Percentiles rank a stretch among this genome's conserved stretches.
phyloP scores from a whole-genome alignment of 2,797 vertebrate species.

The Chelonia mydas region DNA sequence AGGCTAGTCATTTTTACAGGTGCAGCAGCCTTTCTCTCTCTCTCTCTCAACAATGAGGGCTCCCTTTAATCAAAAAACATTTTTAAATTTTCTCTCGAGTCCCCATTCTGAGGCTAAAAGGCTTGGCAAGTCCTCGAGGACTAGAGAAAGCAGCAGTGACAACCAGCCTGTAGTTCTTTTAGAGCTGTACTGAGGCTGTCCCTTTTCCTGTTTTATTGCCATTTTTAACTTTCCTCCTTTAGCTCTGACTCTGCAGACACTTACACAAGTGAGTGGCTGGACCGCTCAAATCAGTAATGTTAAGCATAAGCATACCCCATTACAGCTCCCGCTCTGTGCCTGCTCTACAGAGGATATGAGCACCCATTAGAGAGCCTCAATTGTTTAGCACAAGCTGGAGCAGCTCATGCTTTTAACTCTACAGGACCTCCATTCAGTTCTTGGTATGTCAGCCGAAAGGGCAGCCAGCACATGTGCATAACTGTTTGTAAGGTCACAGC shows the following conservation, averaged over 20 bases:
- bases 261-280: not conserved
- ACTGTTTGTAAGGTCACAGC: not conserved
- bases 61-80: conserved; percentile 46
- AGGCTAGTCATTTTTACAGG: conserved; percentile 48
- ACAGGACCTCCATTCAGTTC: not conserved
- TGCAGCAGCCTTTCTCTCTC: conserved; percentile 25
- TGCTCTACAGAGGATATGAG: not conserved
- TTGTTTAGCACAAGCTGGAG: not conserved
- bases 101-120: conserved; percentile 49
- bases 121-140: conserved; percentile 56
- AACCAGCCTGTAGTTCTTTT: not conserved
- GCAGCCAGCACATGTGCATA: not conserved
- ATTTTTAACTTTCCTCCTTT: not conserved
- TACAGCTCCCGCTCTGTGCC: not conserved
- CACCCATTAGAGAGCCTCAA: not conserved
- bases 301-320: not conserved
- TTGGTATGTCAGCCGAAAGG: not conserved
- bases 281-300: not conserved
- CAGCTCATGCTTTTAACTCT: not conserved
- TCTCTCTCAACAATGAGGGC: conserved; percentile 10
- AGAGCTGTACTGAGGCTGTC: not conserved
- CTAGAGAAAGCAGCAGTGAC: conserved; percentile 37
- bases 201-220: not conserved
- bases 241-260: accelerated
- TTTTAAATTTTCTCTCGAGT: conserved; percentile 45